Base-by-base conservation (phyloP, 1,140 invertebrate species). In the Orchestia grillus region DNA sequence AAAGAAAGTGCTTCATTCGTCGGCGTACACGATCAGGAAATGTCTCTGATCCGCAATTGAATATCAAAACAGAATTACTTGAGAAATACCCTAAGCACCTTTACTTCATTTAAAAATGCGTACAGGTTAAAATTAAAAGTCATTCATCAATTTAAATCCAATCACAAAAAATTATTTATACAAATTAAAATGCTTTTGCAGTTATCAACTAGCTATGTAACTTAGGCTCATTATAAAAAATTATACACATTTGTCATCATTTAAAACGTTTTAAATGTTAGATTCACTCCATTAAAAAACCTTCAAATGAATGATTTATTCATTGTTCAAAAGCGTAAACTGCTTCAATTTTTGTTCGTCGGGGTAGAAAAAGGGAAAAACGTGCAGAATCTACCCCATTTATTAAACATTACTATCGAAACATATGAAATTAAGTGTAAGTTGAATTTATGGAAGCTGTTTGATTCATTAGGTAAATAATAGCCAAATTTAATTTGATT, bases 1-100 rank as follows among this genome's bases (percentile, higher is more conserved):
- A 90, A 90, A 41, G 88, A 90, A 90, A 90, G 88, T 90, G n/a
- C 88, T 15, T 15, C 41, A 19, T 42, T 90, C 88, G 88, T 90
- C 88, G 88, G 88, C 36, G 88, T 42, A 42, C 88, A 44, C n/a
- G 43, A 42, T 15, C 41, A 90, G 88, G 43, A 42, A 41, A 90
- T 42, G 88, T 90, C 42, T 90, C 4, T 42, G 11, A 44, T 90
- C 88, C 88, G 88, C 88, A 90, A 16, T 90, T 90, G 88, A 0
- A 90, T 19, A 90, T 43, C 88, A 11, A 44, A 90, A 90, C 41
- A 15, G 15, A 90, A 44, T 90, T 90, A 42, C 88, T 77, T 77
- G 62, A 77, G 28, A 77, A 77, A 23, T 77, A 77, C 62, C 62
- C 62, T 36, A 77, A 77, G 15, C 28, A 77, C 36, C 15, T 77